phyloP scores from a whole-genome alignment of 2,113 vertebrate species.

The Corapipo altera region DNA sequence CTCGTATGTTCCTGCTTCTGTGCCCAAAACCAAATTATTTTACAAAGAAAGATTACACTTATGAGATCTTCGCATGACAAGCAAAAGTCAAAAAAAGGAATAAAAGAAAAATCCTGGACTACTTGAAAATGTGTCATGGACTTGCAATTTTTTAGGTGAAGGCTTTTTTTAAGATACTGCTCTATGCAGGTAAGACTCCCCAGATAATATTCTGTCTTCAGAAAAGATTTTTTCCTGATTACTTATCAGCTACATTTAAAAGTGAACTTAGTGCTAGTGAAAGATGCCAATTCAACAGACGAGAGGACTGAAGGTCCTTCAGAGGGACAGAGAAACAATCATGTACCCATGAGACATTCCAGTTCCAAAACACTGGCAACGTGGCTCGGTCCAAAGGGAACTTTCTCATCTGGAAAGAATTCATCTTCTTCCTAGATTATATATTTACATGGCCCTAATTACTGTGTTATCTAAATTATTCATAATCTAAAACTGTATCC shows the following conservation, averaged over 20 bases:
- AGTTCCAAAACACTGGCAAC: neutral
- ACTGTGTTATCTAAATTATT: constrained; percentile 7
- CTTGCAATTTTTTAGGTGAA: neutral
- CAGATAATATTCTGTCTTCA: neutral
- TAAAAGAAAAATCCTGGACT: neutral
- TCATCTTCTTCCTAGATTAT: neutral
- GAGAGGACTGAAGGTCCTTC: neutral
- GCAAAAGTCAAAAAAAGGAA: neutral
- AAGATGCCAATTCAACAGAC: constrained; percentile 16
- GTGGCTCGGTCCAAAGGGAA: constrained; percentile 28
- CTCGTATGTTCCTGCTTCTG: neutral
- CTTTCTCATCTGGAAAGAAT: neutral
- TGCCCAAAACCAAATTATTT: neutral
- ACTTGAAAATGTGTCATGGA: neutral
- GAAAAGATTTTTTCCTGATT: neutral
- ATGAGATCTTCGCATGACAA: neutral
- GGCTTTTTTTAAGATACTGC: neutral
- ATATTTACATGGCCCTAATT: neutral
- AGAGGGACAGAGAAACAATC: neutral
- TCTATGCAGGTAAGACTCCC: neutral
- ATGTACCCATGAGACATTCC: neutral
- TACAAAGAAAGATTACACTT: neutral
- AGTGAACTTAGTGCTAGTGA: constrained; percentile 8
- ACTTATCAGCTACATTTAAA: neutral
- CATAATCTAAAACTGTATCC: neutral